Evolutionary conservation across 2,888 invertebrate genomes (phyloP), one percentile per base, ranked within the genome.

Genomic region (Pristionchus mayeri): DNA sequence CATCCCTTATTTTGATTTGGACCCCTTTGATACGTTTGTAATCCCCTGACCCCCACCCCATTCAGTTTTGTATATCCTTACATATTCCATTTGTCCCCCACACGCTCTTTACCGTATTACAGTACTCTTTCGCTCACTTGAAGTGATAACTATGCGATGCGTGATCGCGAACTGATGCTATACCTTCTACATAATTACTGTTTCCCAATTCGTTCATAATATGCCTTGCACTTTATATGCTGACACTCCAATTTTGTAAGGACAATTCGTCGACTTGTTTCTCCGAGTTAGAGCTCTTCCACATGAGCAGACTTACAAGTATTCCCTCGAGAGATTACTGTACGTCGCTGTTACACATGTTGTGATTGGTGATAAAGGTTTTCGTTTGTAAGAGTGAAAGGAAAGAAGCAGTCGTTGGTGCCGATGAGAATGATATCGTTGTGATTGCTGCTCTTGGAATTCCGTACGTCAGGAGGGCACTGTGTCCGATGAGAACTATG

Each of bases 141-240:
- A 63, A 63, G 63, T 63, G 34, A 63, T 63, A 30, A 18, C 13
- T 13, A 6, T n/a, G 50, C 27, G 7, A 16, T n/a, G 30, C 18
- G 63, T 63, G 63, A 44, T 71, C 71, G 40, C n/a, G n/a, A 71
- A 44, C 40, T 71, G 71, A 71, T 44, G 60, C 24, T 1, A 34
- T 21, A 2, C 40, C 40, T 37, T n/a, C 7, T 3, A 37, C 44
- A 44, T 44, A n/a, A 3, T n/a, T n/a, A n/a, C n/a, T n/a, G n/a
- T n/a, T n/a, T n/a, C n/a, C n/a, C n/a, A n/a, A n/a, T n/a, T n/a
- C 24, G 40, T 71, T 40, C 40, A n/a, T n/a, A n/a, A n/a, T 7
- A 71, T 71, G 71, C 71, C 24, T 40, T 71, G 71, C 40, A 71
- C 40, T 71, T 71, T 21, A n/a, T n/a, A n/a, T n/a, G n/a, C n/a